Percentiles rank a stretch among this genome's conserved stretches.
phyloP scores from a whole-genome alignment of 2,888 invertebrate genomes.

The Iselma pallidipennis region DNA sequence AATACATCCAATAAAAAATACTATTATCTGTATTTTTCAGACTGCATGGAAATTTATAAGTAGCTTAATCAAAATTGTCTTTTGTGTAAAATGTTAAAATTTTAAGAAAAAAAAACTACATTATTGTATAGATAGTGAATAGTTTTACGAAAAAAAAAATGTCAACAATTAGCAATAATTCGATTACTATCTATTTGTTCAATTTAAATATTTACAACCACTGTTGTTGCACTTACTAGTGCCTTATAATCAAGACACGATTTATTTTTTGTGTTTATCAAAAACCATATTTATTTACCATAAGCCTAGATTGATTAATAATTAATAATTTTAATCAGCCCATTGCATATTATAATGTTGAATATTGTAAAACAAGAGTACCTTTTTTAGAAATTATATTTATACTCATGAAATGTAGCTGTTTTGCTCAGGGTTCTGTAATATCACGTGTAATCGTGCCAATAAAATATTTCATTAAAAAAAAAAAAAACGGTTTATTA shows the following conservation, averaged over 20 bases:
- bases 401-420: constrained; percentile 19
- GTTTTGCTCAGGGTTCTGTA: constrained; percentile 31
- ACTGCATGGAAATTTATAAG: constrained; percentile 16
- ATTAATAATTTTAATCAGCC: constrained; percentile 4
- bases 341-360: not conserved
- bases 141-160: constrained; percentile 3
- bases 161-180: constrained; percentile 20
- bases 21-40: constrained; percentile 9
- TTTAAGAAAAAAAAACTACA: not conserved
- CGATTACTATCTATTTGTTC: constrained; percentile 21
- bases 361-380: constrained; percentile 7
- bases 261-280: constrained; percentile 14
- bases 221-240: constrained; percentile 35
- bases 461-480: constrained; percentile 29
- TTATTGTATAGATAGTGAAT: not conserved
- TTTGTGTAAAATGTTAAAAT: not conserved
- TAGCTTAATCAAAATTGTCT: constrained; percentile 4
- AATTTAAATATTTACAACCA: constrained; percentile 38
- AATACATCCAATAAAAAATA: too few species aligned
- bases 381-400: constrained; percentile 9
- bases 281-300: not conserved
- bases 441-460: constrained; percentile 31
- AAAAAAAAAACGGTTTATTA: not conserved
- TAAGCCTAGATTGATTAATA: not conserved
- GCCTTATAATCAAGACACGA: constrained; percentile 30